These are phyloP conservation scores for Pelosia muscerda DNA, from an alignment of 2,888 invertebrate genomes.

Conservation along the genomic window DNA sequence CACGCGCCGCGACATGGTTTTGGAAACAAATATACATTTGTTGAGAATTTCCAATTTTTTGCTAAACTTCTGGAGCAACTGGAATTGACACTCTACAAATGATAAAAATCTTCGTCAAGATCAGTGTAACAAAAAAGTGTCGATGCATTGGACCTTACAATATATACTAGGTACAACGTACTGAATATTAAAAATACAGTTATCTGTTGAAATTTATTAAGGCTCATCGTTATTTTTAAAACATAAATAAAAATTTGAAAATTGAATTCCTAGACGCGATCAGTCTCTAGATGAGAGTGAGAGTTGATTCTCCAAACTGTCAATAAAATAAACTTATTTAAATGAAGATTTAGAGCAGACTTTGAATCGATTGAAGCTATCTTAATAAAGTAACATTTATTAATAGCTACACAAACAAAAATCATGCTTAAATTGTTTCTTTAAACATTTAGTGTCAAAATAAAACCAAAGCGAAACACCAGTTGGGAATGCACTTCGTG, in stretches of 20 bases:
- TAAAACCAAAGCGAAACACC: conserved; percentile 66
- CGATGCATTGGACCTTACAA: neutral
- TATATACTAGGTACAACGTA: neutral
- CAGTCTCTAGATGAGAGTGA: no score
- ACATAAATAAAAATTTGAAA: no score
- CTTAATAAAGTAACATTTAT: conserved; percentile 35
- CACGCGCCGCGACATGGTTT: conserved; percentile 61
- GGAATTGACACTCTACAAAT: neutral
- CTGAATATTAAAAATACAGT: neutral
- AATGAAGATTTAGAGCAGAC: conserved; percentile 16
- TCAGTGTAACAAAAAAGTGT: neutral
- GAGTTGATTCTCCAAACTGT: no score
- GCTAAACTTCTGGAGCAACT: neutral
- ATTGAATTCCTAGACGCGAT: no score
- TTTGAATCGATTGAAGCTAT: conserved; percentile 19
- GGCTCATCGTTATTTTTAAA: neutral
- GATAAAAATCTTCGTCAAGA: neutral
- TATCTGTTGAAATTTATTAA: neutral
- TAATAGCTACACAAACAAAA: conserved; percentile 42
- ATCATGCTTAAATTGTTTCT: conserved; percentile 45
- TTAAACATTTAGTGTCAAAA: conserved; percentile 63
- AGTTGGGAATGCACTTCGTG: conserved; percentile 79
- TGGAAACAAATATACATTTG: conserved; percentile 6
- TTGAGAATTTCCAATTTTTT: conserved; percentile 3
- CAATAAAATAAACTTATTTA: conserved; percentile 21